These are phyloP conservation scores for Paratrypauchen microcephalus DNA, from an alignment of 2,797 vertebrate genomes.

Conservation along the genomic window DNA sequence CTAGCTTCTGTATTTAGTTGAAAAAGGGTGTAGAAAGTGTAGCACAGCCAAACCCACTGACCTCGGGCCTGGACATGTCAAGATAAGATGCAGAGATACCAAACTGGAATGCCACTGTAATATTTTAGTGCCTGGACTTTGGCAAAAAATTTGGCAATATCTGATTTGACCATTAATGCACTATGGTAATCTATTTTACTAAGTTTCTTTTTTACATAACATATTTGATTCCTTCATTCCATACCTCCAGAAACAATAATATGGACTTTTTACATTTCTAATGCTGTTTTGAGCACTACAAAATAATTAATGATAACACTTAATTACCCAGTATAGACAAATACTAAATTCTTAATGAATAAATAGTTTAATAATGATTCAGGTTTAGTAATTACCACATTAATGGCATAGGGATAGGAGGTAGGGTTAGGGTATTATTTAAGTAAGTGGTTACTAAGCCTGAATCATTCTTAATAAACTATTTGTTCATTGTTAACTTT, in stretches of 20 bases:
- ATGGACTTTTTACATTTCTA: background rate
- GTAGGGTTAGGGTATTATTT: too few species aligned
- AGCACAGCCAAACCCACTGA: conserved; percentile 46
- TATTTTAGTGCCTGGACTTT: background rate
- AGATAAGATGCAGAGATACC: background rate
- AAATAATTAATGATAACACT: too few species aligned
- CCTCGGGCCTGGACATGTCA: conserved; percentile 10
- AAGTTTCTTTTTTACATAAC: background rate
- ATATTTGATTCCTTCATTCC: background rate
- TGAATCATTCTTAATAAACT: too few species aligned
- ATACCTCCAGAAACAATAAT: conserved; percentile 6
- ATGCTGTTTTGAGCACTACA: background rate
- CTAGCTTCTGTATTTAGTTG: conserved; percentile 34
- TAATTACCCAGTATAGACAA: too few species aligned
- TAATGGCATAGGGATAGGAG: too few species aligned
- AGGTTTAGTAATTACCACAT: too few species aligned
- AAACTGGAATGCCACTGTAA: background rate
- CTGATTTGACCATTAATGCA: background rate
- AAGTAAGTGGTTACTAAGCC: too few species aligned
- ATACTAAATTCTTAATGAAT: too few species aligned
- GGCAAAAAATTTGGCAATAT: background rate
- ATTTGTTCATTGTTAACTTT: too few species aligned
- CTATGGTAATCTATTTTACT: background rate
- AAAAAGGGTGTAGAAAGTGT: conserved; percentile 37
- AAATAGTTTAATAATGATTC: too few species aligned